Evolutionary conservation across 2,113 vertebrate species (phyloP).

Genomic region (Eulacestoma nigropectus): DNA sequence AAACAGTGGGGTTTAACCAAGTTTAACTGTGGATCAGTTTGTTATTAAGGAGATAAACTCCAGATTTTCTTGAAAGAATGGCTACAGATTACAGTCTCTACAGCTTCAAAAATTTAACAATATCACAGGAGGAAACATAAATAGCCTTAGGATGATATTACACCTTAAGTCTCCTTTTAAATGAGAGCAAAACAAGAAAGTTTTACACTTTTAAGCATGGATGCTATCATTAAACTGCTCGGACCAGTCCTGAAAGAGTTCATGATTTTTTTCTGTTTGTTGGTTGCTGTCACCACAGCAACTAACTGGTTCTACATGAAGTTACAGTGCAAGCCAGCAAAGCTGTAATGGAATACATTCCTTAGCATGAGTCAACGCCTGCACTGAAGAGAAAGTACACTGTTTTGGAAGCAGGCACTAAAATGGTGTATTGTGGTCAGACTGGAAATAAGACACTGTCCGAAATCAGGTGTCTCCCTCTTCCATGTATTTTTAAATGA

Average conservation of each 20-base stretch:
- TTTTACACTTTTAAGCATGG: not conserved
- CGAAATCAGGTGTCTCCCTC: conserved; percentile 7
- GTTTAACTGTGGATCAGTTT: not conserved
- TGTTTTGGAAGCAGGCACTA: conserved; percentile 65
- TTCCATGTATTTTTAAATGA: not conserved
- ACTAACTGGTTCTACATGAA: conserved; percentile 70
- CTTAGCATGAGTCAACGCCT: conserved; percentile 71
- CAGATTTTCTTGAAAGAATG: not conserved
- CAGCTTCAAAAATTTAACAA: not conserved
- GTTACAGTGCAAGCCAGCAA: conserved; percentile 61
- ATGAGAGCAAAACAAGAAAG: not conserved
- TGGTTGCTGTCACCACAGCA: conserved; percentile 57
- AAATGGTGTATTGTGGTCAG: conserved; percentile 38
- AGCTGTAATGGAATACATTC: conserved; percentile 82
- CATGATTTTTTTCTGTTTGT: conserved; percentile 67
- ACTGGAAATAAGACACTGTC: conserved; percentile 48
- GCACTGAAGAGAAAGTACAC: conserved; percentile 69
- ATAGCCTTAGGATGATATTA: not conserved
- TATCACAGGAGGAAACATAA: not conserved
- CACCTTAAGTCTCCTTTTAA: not conserved
- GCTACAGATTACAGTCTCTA: not conserved
- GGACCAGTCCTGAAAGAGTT: conserved; percentile 56
- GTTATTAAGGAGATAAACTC: not conserved
- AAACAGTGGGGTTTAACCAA: not conserved
- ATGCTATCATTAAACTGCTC: conserved; percentile 10